A percentile compares a stretch with the other conserved stretches of the same genome.
phyloP scores from a whole-genome alignment of 2,797 vertebrate species.

The Hydrocynus forskahlii region DNA sequence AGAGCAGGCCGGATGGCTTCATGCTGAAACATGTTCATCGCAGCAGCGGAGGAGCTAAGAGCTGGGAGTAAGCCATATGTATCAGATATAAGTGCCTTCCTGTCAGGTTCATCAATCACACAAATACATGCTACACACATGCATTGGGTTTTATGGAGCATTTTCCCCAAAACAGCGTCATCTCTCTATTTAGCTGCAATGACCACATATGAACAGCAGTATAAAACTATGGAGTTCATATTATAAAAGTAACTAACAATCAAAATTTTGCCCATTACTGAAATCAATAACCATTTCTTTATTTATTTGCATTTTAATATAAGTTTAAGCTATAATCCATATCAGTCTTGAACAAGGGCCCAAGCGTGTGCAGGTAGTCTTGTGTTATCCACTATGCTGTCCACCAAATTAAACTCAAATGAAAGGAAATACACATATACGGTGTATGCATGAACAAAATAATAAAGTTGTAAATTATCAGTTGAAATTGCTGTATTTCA shows the following conservation, averaged over 20 bases:
- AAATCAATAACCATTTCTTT: too few species aligned
- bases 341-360: too few species aligned
- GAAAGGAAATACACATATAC: background rate
- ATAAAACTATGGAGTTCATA: too few species aligned
- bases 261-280: too few species aligned
- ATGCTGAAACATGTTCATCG: slow-evolving; percentile 66
- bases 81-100: slow-evolving; percentile 61
- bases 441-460: background rate
- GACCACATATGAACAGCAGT: too few species aligned
- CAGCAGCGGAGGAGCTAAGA: slow-evolving; percentile 51
- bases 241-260: too few species aligned
- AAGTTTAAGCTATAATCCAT: too few species aligned
- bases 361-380: too few species aligned
- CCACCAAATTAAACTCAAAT: background rate
- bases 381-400: background rate
- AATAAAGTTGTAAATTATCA: background rate
- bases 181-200: background rate
- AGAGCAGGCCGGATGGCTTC: slow-evolving; percentile 21
- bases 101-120: slow-evolving; percentile 51
- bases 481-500: background rate
- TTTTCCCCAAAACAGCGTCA: slow-evolving; percentile 16
- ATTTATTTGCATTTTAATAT: too few species aligned
- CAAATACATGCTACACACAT: slow-evolving; percentile 9
- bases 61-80: slow-evolving; percentile 65
- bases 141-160: background rate